Conservation (phyloP, 2,888 invertebrate genomes). For the Ferdinandea cuprea region DNA sequence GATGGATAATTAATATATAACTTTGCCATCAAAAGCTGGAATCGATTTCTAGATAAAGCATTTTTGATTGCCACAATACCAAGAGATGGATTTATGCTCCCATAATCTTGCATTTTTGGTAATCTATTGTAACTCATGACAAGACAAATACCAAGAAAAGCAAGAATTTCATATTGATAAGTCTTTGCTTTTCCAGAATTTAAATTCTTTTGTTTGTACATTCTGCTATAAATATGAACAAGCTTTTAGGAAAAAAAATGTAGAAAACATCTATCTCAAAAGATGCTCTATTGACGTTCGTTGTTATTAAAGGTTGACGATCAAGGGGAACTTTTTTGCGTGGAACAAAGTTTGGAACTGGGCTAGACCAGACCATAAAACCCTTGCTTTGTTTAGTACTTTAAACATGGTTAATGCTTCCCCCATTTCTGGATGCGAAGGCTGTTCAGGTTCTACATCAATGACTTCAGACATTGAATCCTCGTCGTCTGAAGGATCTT, state of each 20-base stretch:
- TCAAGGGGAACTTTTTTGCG: constrained; percentile 26
- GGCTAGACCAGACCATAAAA: constrained; percentile 8
- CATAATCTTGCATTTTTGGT: constrained; percentile 37
- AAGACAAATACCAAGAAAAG: constrained; percentile 31
- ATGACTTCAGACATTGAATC: constrained; percentile 2
- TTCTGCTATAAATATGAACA: constrained; percentile 46
- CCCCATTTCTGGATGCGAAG: background rate
- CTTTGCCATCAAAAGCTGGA: no score
- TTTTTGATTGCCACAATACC: constrained; percentile 38
- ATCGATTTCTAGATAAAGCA: no score
- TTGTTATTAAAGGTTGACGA: constrained; percentile 26
- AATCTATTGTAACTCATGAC: constrained; percentile 33
- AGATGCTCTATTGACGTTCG: constrained; percentile 23
- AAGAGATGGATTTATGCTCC: constrained; percentile 38
- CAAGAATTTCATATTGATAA: constrained; percentile 34
- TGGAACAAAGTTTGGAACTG: constrained; percentile 17
- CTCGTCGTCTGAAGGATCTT: constrained; percentile 18
- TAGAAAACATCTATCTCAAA: constrained; percentile 36
- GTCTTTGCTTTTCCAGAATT: constrained; percentile 38
- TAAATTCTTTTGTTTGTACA: constrained; percentile 44
- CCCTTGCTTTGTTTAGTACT: constrained; percentile 28
- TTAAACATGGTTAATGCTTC: constrained; percentile 20
- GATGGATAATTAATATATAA: no score
- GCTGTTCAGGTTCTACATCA: constrained; percentile 14
- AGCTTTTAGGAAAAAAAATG: constrained; percentile 44